These are phyloP conservation scores for Hemitrygon akajei DNA, from an alignment of 2,797 vertebrate species.

Conservation along the genomic window DNA sequence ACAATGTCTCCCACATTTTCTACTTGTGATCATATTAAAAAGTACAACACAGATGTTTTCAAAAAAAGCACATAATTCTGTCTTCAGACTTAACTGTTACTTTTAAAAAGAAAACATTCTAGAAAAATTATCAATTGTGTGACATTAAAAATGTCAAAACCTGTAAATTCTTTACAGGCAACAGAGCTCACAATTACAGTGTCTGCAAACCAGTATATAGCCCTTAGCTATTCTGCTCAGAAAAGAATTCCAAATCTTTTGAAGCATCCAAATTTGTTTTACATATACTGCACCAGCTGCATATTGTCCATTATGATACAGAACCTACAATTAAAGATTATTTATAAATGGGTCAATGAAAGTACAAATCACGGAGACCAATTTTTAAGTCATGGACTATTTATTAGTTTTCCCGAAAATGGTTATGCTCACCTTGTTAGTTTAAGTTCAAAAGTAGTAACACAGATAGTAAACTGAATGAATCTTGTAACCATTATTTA, in stretches of 20 bases:
- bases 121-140: neutral
- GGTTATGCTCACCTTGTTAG: neutral
- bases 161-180: slow-evolving; percentile 1
- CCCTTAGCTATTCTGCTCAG: neutral
- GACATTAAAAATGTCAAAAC: neutral
- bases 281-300: neutral
- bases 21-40: too few relatives aligned
- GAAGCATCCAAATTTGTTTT: neutral
- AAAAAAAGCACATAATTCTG: neutral
- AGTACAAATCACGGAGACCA: neutral
- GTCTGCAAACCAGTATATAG: neutral
- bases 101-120: neutral
- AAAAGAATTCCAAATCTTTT: neutral
- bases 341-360: neutral
- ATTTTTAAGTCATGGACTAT: neutral
- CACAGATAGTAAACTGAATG: neutral
- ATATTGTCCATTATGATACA: neutral
- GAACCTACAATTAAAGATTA: neutral
- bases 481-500: neutral
- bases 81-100: neutral
- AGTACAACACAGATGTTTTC: too few relatives aligned
- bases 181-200: neutral
- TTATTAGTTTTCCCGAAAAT: neutral
- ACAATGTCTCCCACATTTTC: too few relatives aligned
- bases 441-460: neutral